Percentiles rank a stretch among this genome's conserved stretches.
Conservation (phyloP, 1,140 invertebrate species). For the Contarinia nasturtii region DNA sequence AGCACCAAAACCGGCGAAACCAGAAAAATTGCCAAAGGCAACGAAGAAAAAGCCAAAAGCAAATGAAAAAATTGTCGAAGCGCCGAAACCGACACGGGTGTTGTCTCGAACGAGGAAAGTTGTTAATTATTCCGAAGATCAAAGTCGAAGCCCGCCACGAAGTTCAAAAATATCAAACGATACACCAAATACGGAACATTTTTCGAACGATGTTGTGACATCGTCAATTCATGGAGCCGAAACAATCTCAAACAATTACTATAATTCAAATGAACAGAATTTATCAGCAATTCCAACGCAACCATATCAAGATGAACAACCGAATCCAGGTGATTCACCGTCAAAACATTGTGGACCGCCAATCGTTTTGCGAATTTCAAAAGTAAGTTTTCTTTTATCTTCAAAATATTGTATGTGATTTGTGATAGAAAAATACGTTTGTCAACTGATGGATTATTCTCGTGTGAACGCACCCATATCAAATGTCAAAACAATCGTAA, state of each 20-base stretch:
- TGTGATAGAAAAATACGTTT: background rate
- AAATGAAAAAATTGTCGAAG: background rate
- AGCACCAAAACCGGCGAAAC: conserved; percentile 28
- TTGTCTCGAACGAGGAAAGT: conserved; percentile 16
- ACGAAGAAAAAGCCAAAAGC: conserved; percentile 23
- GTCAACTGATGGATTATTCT: background rate
- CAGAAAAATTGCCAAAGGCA: conserved; percentile 30
- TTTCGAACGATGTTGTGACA: conserved; percentile 1
- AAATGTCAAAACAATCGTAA: background rate
- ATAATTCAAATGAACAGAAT: background rate
- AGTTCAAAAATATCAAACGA: background rate
- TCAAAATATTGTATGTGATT: background rate
- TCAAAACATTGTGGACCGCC: conserved; percentile 25
- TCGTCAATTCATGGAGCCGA: conserved; percentile 5
- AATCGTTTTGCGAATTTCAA: conserved; percentile 38
- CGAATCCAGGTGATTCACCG: conserved; percentile 7
- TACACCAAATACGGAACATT: background rate
- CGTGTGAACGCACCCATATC: background rate
- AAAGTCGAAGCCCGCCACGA: background rate
- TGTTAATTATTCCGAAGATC: conserved; percentile 21
- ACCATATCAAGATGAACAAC: background rate
- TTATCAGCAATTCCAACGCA: conserved; percentile 2
- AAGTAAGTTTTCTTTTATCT: conserved; percentile 15
- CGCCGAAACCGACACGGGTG: conserved; percentile 15
- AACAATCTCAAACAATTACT: conserved; percentile 10